Percentiles rank a stretch among this genome's conserved stretches.
These are phyloP conservation scores for Nycticorax nycticorax DNA, from an alignment of 2,113 vertebrate species.

Conservation along the genomic window DNA sequence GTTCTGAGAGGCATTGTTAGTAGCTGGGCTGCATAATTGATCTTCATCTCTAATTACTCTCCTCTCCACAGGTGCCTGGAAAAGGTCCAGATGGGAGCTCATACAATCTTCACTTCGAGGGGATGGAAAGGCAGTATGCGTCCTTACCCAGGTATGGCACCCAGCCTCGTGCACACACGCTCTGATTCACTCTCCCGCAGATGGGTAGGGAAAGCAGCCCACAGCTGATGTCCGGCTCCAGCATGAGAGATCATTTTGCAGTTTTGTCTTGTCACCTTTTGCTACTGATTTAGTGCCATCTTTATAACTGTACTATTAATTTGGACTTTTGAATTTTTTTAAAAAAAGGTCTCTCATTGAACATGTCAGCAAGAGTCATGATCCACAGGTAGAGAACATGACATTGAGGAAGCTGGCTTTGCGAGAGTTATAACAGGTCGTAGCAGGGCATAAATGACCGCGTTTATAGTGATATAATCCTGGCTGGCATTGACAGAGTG, in stretches of 20 bases:
- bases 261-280: constrained; percentile 42
- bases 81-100: constrained; percentile 81
- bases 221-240: constrained; percentile 23
- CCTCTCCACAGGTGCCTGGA: constrained; percentile 83
- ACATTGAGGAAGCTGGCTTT: constrained; percentile 47
- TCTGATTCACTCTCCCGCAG: background rate
- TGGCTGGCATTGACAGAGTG: constrained; percentile 12
- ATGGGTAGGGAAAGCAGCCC: background rate
- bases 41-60: constrained; percentile 77
- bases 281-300: constrained; percentile 45
- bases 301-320: constrained; percentile 65
- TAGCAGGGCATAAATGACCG: constrained; percentile 14
- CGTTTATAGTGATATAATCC: constrained; percentile 24
- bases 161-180: background rate
- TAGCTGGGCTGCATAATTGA: constrained; percentile 71
- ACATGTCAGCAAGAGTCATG: constrained; percentile 70
- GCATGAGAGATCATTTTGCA: constrained; percentile 24
- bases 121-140: constrained; percentile 81
- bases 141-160: constrained; percentile 84
- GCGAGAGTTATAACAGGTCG: background rate
- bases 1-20: constrained; percentile 72
- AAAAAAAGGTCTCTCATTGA: constrained; percentile 51
- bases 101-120: constrained; percentile 78
- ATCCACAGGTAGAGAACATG: constrained; percentile 30
- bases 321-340: constrained; percentile 48